Base-by-base conservation (phyloP, 1,140 invertebrate species). In the Epicauta chinensis region DNA sequence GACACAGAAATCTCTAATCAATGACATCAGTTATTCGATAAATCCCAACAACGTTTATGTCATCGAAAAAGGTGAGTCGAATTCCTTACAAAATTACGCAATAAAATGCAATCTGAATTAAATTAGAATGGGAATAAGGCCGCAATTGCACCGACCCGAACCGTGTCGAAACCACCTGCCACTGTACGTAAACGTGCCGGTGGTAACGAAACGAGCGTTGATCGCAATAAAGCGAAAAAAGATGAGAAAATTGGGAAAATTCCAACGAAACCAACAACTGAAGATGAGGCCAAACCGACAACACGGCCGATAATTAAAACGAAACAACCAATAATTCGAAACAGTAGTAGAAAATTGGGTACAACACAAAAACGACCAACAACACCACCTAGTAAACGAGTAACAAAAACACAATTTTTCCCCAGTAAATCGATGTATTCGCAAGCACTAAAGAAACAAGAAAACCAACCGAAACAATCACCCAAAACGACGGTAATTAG, bases 351-450 rank as follows among this genome's bases (percentile, higher is more conserved):
- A n/a, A 34, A 34, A 34, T n/a, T n/a, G 29, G 29, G 16, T 29
- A 44, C 37, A 39, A 12, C 44, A 47, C 16, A 36, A 43, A 29
- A 49, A 15, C 44, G 37, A 17, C 46, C 57, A 34, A 11, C 29
- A 46, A 61, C 56, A 4, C 50, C 59, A 16, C 44, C 52, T 13
- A 62, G 51, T 54, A 56, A 17, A 41, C 59, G 58, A 47, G 49
- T 64, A 13, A 45, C 50, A 10, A 65, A 60, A 56, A 58, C 58
- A 9, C 60, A 68, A 53, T 68, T 52, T 62, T 68, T 65, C 59
- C 64, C 66, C 17, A 66, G 45, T 29, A 66, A 64, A 57, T 60
- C 61, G 50, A 60, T 66, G 49, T 68, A 62, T 48, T 51, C 59
- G 7, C 59, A 66, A 39, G 59, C 60, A 31, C 46, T 68, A 7